These are phyloP conservation scores for Sinodicranocentrus sp. DNA, from an alignment of 2,888 invertebrate species.

Conservation along the genomic window DNA sequence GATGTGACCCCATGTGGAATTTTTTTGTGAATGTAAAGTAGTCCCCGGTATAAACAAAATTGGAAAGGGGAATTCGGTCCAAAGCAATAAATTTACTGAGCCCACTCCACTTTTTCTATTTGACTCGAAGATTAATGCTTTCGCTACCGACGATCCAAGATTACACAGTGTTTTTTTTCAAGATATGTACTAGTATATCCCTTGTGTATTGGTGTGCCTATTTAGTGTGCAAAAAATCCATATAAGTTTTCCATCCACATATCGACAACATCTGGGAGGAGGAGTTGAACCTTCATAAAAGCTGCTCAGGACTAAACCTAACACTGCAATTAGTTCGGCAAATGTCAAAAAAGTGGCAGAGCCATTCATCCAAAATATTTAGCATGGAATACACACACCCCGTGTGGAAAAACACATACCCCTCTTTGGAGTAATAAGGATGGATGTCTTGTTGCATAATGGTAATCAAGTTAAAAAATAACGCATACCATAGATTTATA, in stretches of 20 bases:
- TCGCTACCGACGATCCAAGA: not conserved
- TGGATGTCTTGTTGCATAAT: no score
- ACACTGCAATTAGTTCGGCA: slow-evolving; percentile 65
- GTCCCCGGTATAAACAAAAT: no score
- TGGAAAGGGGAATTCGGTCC: no score
- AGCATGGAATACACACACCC: not conserved
- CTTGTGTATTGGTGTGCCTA: not conserved
- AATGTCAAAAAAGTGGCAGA: slow-evolving; percentile 41
- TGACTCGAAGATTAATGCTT: slow-evolving; percentile 12
- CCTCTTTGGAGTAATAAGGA: no score
- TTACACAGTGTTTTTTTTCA: no score
- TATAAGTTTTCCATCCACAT: not conserved
- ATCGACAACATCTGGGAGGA: slow-evolving; percentile 32
- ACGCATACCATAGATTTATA: no score
- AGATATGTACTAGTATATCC: no score
- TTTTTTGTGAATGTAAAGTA: no score
- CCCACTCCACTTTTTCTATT: not conserved
- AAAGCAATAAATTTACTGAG: slow-evolving; percentile 23
- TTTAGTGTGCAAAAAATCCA: slow-evolving; percentile 18
- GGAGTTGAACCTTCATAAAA: slow-evolving; percentile 25
- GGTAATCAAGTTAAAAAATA: no score
- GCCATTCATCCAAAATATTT: slow-evolving; percentile 20
- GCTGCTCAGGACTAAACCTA: slow-evolving; percentile 40
- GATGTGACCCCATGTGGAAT: no score
- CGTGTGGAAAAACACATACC: no score